Evolutionary conservation across 2,797 vertebrate genomes (phyloP), one percentile per base, ranked within the genome.

Genomic region (Lepus townsendii): DNA sequence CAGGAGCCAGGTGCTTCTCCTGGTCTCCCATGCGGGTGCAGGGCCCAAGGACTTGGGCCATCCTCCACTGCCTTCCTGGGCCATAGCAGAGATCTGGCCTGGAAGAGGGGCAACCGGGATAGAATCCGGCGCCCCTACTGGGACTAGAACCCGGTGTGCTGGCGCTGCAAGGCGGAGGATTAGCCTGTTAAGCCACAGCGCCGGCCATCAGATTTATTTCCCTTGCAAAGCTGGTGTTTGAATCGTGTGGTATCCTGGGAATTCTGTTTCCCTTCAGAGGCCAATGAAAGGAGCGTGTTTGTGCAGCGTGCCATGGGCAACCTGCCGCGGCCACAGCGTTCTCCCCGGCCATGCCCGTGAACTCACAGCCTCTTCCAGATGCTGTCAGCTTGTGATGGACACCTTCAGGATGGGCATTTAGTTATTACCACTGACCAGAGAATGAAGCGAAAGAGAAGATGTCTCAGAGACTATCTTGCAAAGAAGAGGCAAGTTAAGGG

Each of bases 241-340:
- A 78, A 60, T 87, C 52, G 26, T 80, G 32, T 84, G 50, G 35
- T 62, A 69, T 50, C 63, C 60, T 73, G 35, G 27, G 38, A 83
- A 30, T 94, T 57, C n/a, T 35, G 65, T 90, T 90, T 52, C 47
- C 30, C 79, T 47, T 35, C 50, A 60, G 79, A 80, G 84, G 73
- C 35, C 16, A 54, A 11, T 9, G 20, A 5, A 38, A 22, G 47
- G 16, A 77, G 42, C 38, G 54, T 13, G 16, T 54, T 65, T 54
- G 27, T 26, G 66, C 42, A 78, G 65, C 16, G 7, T 47, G 66
- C 32, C 22, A 5, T 72, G 30, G 42, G 10, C n/a, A 12, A 38
- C 38, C 52, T 11, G 7, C 9, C 27, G 19, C 22, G 73, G 35
- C 68, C 24, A 35, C 47, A 50, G 4, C 16, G 32, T 63, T 1